Conservation (phyloP, 2,888 invertebrate species). For the Drosophila ustulata region DNA sequence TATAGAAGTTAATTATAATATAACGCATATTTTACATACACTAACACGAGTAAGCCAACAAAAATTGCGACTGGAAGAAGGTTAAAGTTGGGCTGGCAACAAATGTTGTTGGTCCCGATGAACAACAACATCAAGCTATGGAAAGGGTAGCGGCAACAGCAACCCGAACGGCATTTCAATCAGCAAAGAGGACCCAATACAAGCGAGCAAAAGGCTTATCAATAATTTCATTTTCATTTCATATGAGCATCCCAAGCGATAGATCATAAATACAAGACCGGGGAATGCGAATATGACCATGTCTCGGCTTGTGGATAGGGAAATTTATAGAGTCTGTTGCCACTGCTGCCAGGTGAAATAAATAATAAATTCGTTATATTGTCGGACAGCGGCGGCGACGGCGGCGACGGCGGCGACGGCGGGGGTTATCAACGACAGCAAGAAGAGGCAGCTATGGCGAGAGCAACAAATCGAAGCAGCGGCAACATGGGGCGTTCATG, state of each 20-base stretch:
- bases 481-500: constrained; percentile 63
- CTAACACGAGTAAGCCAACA: too few relatives aligned
- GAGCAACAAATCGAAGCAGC: constrained; percentile 31
- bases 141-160: constrained; percentile 38
- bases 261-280: constrained; percentile 60
- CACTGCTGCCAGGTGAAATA: constrained; percentile 85
- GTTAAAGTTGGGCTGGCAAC: not conserved
- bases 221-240: constrained; percentile 64
- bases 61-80: too few relatives aligned
- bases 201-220: constrained; percentile 50
- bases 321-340: constrained; percentile 84
- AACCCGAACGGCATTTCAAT: constrained; percentile 63
- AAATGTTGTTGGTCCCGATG: too few relatives aligned
- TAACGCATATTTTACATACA: too few relatives aligned
- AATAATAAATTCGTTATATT: constrained; percentile 85
- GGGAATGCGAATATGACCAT: not conserved
- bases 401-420: constrained; percentile 64
- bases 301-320: constrained; percentile 66
- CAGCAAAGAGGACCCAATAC: constrained; percentile 50
- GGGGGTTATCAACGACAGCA: constrained; percentile 62
- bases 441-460: constrained; percentile 8
- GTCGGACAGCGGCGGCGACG: constrained; percentile 63
- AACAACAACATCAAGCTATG: constrained; percentile 70
- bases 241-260: constrained; percentile 48
- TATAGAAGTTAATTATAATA: too few relatives aligned